Base-by-base conservation (phyloP, 37 sponge, comb jelly and placozoan genomes). In the Sycon ciliatum region DNA sequence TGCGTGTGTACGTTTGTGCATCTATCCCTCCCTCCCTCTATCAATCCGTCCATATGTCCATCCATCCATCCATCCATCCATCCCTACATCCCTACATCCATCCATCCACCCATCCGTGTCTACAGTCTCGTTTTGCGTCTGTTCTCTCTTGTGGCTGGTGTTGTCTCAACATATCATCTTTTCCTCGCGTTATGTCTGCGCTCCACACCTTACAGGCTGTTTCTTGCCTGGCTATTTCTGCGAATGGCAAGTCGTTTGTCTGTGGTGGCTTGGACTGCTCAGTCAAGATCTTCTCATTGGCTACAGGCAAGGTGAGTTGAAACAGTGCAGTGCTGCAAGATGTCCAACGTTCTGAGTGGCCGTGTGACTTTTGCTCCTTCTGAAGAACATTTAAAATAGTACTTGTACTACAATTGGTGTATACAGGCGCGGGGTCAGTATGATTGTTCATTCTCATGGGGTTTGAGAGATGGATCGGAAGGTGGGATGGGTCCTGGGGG, bases 181-280 rank as follows among this genome's bases (percentile, higher is more conserved):
- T 42, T 42, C 49, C 9, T 13, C 9, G 9, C 49, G 49, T 42
- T 42, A 18, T 42, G 13, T n/a, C n/a, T 42, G 49, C 9, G 9
- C 16, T 13, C 16, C 29, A 20, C 32, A 30, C 16, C 16, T 61
- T 13, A 13, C 32, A 61, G 65, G 32, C 65, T 30, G 32, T 61
- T 9, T 16, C 9, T 30, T 9, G 9, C n/a, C 18, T 68, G 18
- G 56, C 70, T 13, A 68, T 68, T 57, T 68, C 70, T 13, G 13
- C 39, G 18, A 22, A 93, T 46, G 76, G 82, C 5, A 55, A 57
- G 11, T 56, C 38, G 39, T 52, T 93, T 36, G 87, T 82, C 7
- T 84, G 86, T 72, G 95, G 95, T 11, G 74, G 73, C 60, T 69
- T 66, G 33, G 86, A 77, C 71, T 83, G 90, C 56, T 60, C 69